Percentiles rank a stretch among this genome's conserved stretches.
Evolutionary conservation across 2,113 vertebrate genomes (phyloP).

Genomic region (Bagarius yarrelli): DNA sequence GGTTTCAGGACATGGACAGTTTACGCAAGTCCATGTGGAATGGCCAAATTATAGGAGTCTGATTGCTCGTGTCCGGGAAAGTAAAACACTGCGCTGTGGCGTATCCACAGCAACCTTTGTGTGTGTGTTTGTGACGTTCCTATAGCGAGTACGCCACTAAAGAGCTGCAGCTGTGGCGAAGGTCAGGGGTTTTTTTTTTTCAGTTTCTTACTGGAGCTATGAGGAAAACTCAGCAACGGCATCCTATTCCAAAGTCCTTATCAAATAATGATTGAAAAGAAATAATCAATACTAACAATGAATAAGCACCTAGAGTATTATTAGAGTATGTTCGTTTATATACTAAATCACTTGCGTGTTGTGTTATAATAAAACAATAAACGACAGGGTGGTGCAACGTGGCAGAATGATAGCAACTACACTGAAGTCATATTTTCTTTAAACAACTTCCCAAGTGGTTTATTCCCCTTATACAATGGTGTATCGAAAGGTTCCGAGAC

Average conservation of each 20-base stretch:
- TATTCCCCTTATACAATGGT: neutral
- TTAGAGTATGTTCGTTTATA: too few species aligned
- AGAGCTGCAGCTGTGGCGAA: neutral
- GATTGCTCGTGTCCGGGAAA: conserved; percentile 57
- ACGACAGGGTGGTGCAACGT: neutral
- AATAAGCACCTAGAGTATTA: too few species aligned
- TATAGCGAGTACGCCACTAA: neutral
- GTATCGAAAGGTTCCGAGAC: too few species aligned
- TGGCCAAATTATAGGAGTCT: conserved; percentile 53
- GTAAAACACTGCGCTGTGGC: conserved; percentile 50
- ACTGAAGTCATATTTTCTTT: neutral
- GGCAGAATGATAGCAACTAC: neutral
- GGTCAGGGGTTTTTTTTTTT: neutral
- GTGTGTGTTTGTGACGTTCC: conserved; percentile 44
- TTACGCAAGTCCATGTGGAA: conserved; percentile 52
- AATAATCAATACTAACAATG: too few species aligned
- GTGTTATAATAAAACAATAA: neutral
- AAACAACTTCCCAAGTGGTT: neutral
- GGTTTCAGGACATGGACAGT: conserved; percentile 41
- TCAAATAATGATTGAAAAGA: too few species aligned
- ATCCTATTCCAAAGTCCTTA: too few species aligned
- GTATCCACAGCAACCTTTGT: conserved; percentile 51
- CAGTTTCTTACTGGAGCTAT: neutral
- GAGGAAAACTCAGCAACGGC: neutral
- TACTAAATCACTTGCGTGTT: neutral